Percentiles rank a stretch among this genome's conserved stretches.
phyloP scores from a whole-genome alignment of 2,888 invertebrate species.

The Blastobasis adustella region DNA sequence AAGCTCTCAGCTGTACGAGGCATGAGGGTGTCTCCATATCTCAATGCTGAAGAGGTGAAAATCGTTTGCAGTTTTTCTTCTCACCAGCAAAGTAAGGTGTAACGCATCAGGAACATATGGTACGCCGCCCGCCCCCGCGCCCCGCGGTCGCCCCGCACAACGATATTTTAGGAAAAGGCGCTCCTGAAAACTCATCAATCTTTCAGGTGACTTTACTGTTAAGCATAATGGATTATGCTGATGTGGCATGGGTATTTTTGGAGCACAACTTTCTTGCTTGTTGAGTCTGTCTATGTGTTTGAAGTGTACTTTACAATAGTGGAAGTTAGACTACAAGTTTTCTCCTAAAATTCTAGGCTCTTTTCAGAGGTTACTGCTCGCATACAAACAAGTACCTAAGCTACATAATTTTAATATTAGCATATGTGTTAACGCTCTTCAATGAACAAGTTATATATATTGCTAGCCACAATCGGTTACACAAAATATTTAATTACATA shows the following conservation, averaged over 20 bases:
- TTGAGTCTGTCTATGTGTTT: too few species aligned
- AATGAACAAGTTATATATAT: too few species aligned
- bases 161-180: conserved; percentile 56
- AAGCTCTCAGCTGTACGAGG: conserved; percentile 15
- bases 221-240: conserved; percentile 26
- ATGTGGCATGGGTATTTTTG: conserved; percentile 14
- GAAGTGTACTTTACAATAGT: too few species aligned
- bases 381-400: too few species aligned
- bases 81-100: conserved; percentile 17
- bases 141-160: conserved; percentile 22
- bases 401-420: too few species aligned
- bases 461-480: too few species aligned
- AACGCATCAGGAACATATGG: conserved; percentile 55
- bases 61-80: conserved; percentile 11
- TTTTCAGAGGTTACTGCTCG: too few species aligned
- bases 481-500: too few species aligned
- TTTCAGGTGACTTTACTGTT: conserved; percentile 57
- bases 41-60: conserved; percentile 28
- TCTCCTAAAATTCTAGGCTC: too few species aligned
- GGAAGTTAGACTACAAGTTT: too few species aligned
- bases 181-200: conserved; percentile 55
- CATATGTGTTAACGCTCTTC: too few species aligned
- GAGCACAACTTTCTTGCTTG: not conserved
- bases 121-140: conserved; percentile 33
- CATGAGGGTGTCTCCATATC: conserved; percentile 21